Evolutionary conservation across 1,140 invertebrate species (phyloP), one percentile per base, ranked within the genome.

Genomic region (Condylostylus longicornis): DNA sequence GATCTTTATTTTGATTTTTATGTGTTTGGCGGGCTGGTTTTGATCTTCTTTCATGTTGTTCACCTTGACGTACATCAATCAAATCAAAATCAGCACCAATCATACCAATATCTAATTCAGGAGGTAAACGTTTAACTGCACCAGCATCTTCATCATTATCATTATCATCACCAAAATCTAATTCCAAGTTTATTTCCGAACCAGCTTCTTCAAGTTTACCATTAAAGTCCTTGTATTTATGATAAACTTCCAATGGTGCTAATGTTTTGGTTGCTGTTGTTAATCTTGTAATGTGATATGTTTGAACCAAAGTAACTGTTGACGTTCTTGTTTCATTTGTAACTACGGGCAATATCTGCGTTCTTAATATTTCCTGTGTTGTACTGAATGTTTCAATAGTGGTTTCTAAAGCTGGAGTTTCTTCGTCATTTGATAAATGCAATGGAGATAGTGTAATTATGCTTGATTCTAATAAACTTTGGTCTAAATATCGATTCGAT

Each of bases 331-430:
- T 76, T 7, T 69, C 70, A 18, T 75, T 73, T 32, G 69, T 69
- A 9, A 88, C 65, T 1, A 89, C 74, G 2, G 86, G 86, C 31
- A 91, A 61, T 36, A 91, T 73, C 46, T 88, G 82, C 0, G 85
- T 89, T 53, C 88, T 88, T 2, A 87, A 58, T 61, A 89, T 74
- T 1, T 77, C 73, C 58, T 88, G 81, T 0, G 83, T 87, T 5
- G 85, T 87, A 40, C 83, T 87, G 63, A 87, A 89, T 1, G 82
- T 85, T 62, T 90, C 84, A 0, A 82, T 88, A n/a, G 86, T 64
- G 0, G 83, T 90, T 64, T 88, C 81, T 35, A 90, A 55, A 1
- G 82, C 79, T 15, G 80, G 82, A 1, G 80, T 88, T 46, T 79
- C 79, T 43, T 74, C 69, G 40, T 77, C 75, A 9, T 72, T 71